Evolutionary conservation across 2,113 vertebrate genomes (phyloP).

Genomic region (Ictidomys tridecemlineatus): DNA sequence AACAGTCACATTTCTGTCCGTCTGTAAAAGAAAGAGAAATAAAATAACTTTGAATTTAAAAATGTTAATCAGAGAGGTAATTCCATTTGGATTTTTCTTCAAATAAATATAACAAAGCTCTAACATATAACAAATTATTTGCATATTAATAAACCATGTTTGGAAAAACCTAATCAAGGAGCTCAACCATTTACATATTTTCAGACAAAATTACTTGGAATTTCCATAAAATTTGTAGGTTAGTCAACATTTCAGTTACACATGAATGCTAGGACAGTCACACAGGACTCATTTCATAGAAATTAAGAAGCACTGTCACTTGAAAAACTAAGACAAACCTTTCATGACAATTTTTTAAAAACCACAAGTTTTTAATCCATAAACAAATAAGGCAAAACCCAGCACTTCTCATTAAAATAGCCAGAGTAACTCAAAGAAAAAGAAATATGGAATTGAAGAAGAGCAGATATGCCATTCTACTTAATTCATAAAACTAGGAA

Average conservation of each 20-base stretch:
- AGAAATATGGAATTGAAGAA: conserved; percentile 3
- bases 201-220: conserved; percentile 63
- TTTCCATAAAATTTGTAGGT: conserved; percentile 71
- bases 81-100: conserved; percentile 62
- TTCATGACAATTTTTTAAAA: conserved; percentile 48
- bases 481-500: background rate
- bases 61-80: conserved; percentile 70
- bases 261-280: conserved; percentile 31
- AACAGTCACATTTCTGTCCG: conserved; percentile 94
- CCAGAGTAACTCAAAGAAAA: conserved; percentile 39
- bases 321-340: conserved; percentile 63
- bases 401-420: conserved; percentile 48
- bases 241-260: conserved; percentile 67
- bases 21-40: conserved; percentile 86
- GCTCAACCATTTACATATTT: conserved; percentile 80
- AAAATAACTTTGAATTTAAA: conserved; percentile 55
- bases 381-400: conserved; percentile 9
- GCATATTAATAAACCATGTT: conserved; percentile 74
- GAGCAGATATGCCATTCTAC: background rate
- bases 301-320: conserved; percentile 70
- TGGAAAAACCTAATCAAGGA: conserved; percentile 81
- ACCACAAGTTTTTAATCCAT: conserved; percentile 42
- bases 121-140: conserved; percentile 78
- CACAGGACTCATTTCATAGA: conserved; percentile 46
- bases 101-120: conserved; percentile 75